Conservation (phyloP, 2,888 invertebrate species). For the Drepanosiphum platanoidis region DNA sequence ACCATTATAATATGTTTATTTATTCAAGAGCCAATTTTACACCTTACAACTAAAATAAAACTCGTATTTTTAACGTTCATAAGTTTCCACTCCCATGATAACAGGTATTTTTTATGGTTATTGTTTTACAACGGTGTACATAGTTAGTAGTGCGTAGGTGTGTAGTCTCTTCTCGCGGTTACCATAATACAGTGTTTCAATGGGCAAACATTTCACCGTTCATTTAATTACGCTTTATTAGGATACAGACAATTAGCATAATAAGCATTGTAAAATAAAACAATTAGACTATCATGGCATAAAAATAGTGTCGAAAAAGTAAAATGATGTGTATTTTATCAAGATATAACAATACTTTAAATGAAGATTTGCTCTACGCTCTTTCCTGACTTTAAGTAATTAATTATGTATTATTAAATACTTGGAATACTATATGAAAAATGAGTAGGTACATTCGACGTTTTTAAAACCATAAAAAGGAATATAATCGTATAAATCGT, state of each 20-base stretch:
- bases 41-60: conserved; percentile 28
- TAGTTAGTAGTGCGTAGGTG: conserved; percentile 35
- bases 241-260: conserved; percentile 17
- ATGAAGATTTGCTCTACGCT: not conserved
- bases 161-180: conserved; percentile 33
- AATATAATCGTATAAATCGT: not conserved
- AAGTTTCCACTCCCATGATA: conserved; percentile 34
- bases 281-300: conserved; percentile 2
- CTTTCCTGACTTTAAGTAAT: not conserved
- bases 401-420: not conserved
- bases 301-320: conserved; percentile 8
- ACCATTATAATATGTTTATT: not conserved
- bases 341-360: conserved; percentile 10
- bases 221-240: conserved; percentile 42
- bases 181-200: conserved; percentile 5
- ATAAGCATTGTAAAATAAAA: conserved; percentile 11
- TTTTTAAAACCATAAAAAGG: not conserved
- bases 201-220: conserved; percentile 28
- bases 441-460: not conserved
- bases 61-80: conserved; percentile 12
- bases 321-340: conserved; percentile 18
- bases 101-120: conserved; percentile 41
- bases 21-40: conserved; percentile 20
- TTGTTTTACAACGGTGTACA: conserved; percentile 38
- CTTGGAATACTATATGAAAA: not conserved